These are phyloP conservation scores for Ptiloglossa arizonensis DNA, from an alignment of 1,140 invertebrate genomes.

Conservation along the genomic window DNA sequence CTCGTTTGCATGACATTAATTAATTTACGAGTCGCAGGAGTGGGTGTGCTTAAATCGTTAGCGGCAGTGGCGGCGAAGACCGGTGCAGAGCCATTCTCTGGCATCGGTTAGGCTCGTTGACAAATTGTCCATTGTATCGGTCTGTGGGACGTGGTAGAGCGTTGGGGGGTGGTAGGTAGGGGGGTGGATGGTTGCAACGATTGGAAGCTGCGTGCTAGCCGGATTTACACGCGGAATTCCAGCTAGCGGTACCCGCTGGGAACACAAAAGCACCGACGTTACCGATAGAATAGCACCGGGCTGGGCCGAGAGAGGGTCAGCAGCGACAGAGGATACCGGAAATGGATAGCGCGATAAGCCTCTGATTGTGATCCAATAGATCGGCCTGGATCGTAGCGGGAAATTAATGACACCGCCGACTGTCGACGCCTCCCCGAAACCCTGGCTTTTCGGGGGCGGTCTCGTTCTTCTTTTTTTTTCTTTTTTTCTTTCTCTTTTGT, in stretches of 20 bases:
- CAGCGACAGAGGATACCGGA: constrained; percentile 50
- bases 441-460: not conserved
- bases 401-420: constrained; percentile 51
- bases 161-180: too few relatives aligned
- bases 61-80: constrained; percentile 44
- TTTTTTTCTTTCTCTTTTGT: not conserved
- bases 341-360: constrained; percentile 61
- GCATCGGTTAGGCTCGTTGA: constrained; percentile 63
- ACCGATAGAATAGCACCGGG: constrained; percentile 38
- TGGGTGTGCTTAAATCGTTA: constrained; percentile 44
- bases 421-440: constrained; percentile 4
- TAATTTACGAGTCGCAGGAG: constrained; percentile 46
- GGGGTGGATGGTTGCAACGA: constrained; percentile 45
- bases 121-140: constrained; percentile 70
- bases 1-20: constrained; percentile 31
- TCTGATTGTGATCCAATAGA: constrained; percentile 53
- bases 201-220: constrained; percentile 59
- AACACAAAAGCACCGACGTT: constrained; percentile 57
- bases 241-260: constrained; percentile 36
- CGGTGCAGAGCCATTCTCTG: constrained; percentile 51
- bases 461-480: not conserved
- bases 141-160: too few relatives aligned
- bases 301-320: constrained; percentile 23
- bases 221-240: constrained; percentile 67
- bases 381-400: constrained; percentile 38